Percentiles rank a stretch among this genome's conserved stretches.
Conservation (phyloP, 2,888 invertebrate genomes). For the Netelia fuscicornis region DNA sequence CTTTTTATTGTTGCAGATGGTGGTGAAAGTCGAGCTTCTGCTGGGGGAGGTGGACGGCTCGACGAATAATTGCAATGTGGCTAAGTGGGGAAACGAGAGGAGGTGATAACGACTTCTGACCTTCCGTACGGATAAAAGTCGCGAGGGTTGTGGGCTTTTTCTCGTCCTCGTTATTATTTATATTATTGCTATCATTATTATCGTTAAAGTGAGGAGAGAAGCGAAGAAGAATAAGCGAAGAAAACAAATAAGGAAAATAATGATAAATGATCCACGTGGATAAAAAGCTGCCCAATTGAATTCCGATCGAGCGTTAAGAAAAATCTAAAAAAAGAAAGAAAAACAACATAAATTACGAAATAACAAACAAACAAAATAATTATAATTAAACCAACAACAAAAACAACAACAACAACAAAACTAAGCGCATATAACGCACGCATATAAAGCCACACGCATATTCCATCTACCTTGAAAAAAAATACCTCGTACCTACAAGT, state of each 20-base stretch:
- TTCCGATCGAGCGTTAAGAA: conserved; percentile 27
- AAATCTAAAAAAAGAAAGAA: conserved; percentile 7
- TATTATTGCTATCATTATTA: conserved; percentile 39
- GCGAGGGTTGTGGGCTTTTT: conserved; percentile 67
- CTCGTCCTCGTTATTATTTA: conserved; percentile 36
- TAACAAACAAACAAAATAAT: conserved; percentile 35
- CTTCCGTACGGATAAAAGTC: conserved; percentile 78
- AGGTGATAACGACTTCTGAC: conserved; percentile 84
- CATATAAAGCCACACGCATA: conserved; percentile 61
- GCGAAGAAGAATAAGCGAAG: conserved; percentile 14
- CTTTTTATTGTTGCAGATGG: conserved; percentile 78
- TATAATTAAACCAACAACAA: background rate
- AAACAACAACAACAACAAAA: background rate
- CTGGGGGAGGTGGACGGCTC: conserved; percentile 74
- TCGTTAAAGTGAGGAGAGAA: conserved; percentile 53
- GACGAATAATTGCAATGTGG: conserved; percentile 80
- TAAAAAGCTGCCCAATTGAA: conserved; percentile 32
- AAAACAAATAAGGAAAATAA: conserved; percentile 22
- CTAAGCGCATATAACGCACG: conserved; percentile 31
- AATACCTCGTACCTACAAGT: conserved; percentile 84
- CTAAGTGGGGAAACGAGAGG: conserved; percentile 82
- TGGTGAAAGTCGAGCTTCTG: conserved; percentile 76
- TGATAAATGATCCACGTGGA: too few species aligned
- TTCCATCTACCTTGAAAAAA: conserved; percentile 80
- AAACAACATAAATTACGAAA: background rate